Evolutionary conservation across 2,113 vertebrate genomes (phyloP).

Genomic region (Gallinago undulata): DNA sequence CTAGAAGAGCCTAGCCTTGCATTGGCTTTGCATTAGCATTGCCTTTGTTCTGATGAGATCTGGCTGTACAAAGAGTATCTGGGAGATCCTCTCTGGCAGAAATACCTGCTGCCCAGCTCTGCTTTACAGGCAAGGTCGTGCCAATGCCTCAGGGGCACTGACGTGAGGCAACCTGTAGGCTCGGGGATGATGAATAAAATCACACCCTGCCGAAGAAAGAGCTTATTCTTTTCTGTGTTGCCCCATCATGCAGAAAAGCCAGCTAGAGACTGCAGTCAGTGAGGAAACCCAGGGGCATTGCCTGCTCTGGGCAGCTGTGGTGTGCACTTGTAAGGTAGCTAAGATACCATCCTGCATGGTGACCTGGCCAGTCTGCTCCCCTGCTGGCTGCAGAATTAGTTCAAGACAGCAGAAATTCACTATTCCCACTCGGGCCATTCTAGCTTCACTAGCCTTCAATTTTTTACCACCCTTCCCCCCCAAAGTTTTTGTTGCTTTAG

Average conservation of each 20-base stretch:
- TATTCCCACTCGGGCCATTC: background rate
- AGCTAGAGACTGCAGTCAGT: background rate
- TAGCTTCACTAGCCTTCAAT: background rate
- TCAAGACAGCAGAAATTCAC: background rate
- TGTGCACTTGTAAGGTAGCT: background rate
- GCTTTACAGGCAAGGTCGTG: background rate
- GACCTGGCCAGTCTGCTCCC: background rate
- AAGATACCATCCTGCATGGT: background rate
- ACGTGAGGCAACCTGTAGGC: background rate
- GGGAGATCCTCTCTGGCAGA: background rate
- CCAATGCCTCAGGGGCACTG: background rate
- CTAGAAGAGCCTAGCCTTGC: background rate
- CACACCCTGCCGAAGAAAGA: background rate
- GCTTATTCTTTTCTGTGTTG: background rate
- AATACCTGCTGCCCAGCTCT: background rate
- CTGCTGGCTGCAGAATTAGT: background rate
- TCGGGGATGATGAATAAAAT: background rate
- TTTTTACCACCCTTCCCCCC: rapidly evolving
- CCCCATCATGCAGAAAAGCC: background rate
- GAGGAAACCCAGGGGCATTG: background rate
- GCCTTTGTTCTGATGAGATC: slow-evolving; percentile 19
- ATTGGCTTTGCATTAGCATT: background rate
- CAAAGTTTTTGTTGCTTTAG: background rate
- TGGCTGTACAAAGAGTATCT: background rate
- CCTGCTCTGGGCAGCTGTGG: rapidly evolving